Evolutionary conservation across 2,113 vertebrate species (phyloP).

Genomic region (Saguinus midas): DNA sequence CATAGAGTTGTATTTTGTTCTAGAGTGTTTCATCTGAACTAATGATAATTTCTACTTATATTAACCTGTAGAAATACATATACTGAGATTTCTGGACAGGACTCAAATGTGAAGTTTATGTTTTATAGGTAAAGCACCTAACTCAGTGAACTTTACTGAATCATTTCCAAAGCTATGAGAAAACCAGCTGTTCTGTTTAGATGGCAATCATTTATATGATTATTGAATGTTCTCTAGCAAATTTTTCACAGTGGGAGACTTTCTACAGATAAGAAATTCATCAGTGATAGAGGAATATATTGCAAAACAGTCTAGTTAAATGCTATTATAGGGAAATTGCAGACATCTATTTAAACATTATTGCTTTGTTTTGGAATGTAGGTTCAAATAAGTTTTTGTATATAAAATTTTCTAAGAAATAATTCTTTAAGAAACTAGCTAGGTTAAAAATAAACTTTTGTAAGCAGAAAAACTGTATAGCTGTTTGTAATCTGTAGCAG

Average conservation of each 20-base stretch:
- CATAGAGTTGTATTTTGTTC: not conserved
- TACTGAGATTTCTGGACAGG: not conserved
- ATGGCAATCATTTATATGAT: conserved; percentile 62
- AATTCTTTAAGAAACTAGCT: conserved; percentile 54
- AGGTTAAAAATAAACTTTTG: conserved; percentile 68
- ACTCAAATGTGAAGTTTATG: not conserved
- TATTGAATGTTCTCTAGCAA: conserved; percentile 33
- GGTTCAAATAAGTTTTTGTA: conserved; percentile 57
- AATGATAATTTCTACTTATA: not conserved
- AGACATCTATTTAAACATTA: conserved; percentile 53
- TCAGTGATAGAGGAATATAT: conserved; percentile 16
- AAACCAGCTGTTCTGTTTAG: not conserved
- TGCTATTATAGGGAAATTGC: conserved; percentile 34
- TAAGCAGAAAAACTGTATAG: conserved; percentile 70
- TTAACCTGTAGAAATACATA: not conserved
- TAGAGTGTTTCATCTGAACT: not conserved
- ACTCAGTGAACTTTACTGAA: not conserved
- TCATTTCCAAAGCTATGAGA: not conserved
- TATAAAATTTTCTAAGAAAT: conserved; percentile 57
- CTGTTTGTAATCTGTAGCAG: conserved; percentile 52
- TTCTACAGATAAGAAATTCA: conserved; percentile 62
- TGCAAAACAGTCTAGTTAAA: conserved; percentile 56
- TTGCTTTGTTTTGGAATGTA: conserved; percentile 41
- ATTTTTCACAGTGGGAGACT: conserved; percentile 53
- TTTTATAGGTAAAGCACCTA: not conserved